Percentiles rank a stretch among this genome's conserved stretches.
These are phyloP conservation scores for Buceros bicornis DNA, from an alignment of 2,797 vertebrate genomes.

Conservation along the genomic window DNA sequence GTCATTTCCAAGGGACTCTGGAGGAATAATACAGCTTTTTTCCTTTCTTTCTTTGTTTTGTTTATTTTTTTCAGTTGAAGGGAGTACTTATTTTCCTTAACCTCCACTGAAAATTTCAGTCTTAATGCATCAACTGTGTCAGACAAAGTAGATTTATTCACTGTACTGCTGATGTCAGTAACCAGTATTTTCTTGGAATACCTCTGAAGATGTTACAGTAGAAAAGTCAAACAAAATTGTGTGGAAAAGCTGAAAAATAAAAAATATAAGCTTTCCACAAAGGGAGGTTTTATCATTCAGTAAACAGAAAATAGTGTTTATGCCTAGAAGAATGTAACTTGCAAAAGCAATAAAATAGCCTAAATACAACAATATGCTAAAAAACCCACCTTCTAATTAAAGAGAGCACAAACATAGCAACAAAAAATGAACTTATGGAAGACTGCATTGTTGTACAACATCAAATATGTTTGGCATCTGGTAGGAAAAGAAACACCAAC, in stretches of 20 bases:
- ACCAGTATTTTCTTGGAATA: neutral
- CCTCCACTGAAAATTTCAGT: neutral
- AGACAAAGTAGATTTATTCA: neutral
- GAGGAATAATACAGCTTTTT: neutral
- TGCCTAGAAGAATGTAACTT: neutral
- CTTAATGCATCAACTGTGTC: neutral
- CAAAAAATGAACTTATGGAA: neutral
- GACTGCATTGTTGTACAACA: neutral
- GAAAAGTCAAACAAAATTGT: neutral
- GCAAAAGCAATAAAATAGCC: neutral
- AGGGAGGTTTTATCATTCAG: neutral
- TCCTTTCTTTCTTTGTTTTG: neutral
- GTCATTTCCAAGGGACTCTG: neutral
- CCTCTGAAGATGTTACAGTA: neutral
- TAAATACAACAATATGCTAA: neutral
- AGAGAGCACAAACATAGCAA: neutral
- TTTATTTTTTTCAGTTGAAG: neutral
- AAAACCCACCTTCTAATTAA: neutral
- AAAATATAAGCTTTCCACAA: neutral
- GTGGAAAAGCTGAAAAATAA: neutral
- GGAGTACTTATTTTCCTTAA: conserved; percentile 15
- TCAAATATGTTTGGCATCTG: neutral
- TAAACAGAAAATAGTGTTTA: neutral
- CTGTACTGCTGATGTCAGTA: neutral
- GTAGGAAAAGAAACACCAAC: neutral